These are phyloP conservation scores for Enteromius thamalakanensis DNA, from an alignment of 2,797 vertebrate genomes.

Conservation along the genomic window DNA sequence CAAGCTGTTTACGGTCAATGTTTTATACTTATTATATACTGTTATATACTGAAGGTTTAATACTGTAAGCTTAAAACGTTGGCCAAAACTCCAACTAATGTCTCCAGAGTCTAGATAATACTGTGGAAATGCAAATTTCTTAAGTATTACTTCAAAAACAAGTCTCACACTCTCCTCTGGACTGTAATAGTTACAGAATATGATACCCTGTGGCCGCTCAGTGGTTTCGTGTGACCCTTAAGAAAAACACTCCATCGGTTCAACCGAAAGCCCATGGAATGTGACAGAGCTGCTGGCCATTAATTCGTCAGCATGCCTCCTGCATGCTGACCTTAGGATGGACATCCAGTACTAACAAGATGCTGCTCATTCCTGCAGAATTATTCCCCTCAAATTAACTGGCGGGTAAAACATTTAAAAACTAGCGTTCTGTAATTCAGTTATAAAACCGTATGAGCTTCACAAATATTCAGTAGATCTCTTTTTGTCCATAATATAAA, in stretches of 20 bases:
- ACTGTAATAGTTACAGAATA: not conserved
- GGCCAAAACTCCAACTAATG: not conserved
- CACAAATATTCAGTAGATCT: not conserved
- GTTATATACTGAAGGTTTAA: not conserved
- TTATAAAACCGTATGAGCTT: not conserved
- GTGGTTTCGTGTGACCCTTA: not conserved
- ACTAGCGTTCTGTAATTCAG: not conserved
- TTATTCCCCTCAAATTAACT: slow-evolving; percentile 35
- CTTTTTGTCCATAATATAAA: not conserved
- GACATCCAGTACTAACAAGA: slow-evolving; percentile 38
- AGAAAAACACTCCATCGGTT: slow-evolving; percentile 1
- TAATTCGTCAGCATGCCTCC: slow-evolving; percentile 1
- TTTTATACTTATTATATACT: not conserved
- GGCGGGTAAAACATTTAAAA: not conserved
- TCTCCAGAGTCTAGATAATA: not conserved
- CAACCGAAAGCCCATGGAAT: slow-evolving; percentile 39
- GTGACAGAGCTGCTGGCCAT: slow-evolving; percentile 29
- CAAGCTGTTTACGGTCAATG: not conserved
- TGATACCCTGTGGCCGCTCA: not conserved
- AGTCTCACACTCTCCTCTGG: not conserved
- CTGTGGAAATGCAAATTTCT: not conserved
- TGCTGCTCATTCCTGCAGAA: slow-evolving; percentile 1
- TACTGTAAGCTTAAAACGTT: not conserved
- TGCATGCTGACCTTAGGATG: slow-evolving; percentile 7
- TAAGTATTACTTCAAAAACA: not conserved